A percentile compares a stretch with the other conserved stretches of the same genome.
phyloP scores from a whole-genome alignment of 2,797 vertebrate genomes.

The Epinephelus malabaricus region DNA sequence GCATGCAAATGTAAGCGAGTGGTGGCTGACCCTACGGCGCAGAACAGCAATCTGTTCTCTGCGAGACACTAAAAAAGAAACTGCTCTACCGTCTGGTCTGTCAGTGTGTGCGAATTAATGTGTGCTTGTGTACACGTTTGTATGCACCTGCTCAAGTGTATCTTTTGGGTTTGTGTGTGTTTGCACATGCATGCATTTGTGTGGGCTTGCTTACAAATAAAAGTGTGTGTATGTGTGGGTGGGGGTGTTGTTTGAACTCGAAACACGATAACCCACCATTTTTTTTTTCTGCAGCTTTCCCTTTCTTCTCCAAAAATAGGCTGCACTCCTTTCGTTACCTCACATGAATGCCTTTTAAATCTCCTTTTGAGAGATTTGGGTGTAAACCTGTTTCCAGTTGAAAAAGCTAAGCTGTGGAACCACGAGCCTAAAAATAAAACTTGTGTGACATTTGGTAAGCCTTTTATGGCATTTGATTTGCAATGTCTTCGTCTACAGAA shows the following conservation, averaged over 20 bases:
- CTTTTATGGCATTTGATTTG: constrained; percentile 51
- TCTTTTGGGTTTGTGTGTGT: constrained; percentile 15
- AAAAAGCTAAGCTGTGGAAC: constrained; percentile 74
- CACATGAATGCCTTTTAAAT: constrained; percentile 76
- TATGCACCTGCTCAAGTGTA: constrained; percentile 15
- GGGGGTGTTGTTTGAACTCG: constrained; percentile 49
- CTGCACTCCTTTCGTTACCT: constrained; percentile 59
- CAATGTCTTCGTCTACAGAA: constrained; percentile 30
- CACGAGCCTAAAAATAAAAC: constrained; percentile 75
- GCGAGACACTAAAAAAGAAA: constrained; percentile 58
- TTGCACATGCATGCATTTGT: constrained; percentile 17
- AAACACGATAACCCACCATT: constrained; percentile 46
- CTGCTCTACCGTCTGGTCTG: constrained; percentile 62
- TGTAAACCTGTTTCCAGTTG: constrained; percentile 79
- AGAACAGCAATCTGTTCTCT: constrained; percentile 75
- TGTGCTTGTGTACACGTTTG: not conserved
- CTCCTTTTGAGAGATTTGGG: constrained; percentile 76
- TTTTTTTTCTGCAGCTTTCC: constrained; percentile 54
- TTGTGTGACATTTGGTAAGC: constrained; percentile 55
- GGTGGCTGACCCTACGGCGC: constrained; percentile 67
- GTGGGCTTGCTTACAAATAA: constrained; percentile 40
- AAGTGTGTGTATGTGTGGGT: constrained; percentile 8
- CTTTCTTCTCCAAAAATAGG: constrained; percentile 72
- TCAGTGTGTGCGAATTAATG: constrained; percentile 33
- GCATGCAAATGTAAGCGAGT: constrained; percentile 48